These are phyloP conservation scores for Cricetomys ansorgei DNA, from an alignment of 2,113 vertebrate genomes.

Conservation along the genomic window DNA sequence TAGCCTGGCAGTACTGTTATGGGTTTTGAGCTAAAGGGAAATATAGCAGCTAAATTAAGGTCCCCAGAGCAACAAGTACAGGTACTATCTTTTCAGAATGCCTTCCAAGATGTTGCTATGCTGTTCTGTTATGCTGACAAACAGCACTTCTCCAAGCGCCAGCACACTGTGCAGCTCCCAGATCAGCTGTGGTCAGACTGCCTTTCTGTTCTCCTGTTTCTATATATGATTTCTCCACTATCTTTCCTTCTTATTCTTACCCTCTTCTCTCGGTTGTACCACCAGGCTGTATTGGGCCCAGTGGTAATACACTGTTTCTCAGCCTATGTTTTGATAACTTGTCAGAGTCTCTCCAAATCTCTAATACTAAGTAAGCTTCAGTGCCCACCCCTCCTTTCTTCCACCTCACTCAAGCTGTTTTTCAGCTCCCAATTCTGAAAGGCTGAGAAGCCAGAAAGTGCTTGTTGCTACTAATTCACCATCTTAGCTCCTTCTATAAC, in stretches of 20 bases:
- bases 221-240: neutral
- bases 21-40: neutral
- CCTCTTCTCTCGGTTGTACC: neutral
- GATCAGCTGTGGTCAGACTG: neutral
- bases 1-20: neutral
- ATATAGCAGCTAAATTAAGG: neutral
- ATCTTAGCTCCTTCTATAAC: neutral
- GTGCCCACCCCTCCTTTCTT: too few species aligned
- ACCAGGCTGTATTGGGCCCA: neutral
- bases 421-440: neutral
- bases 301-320: neutral
- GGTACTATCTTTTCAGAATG: neutral
- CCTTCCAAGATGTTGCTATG: neutral
- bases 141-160: neutral
- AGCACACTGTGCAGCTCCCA: neutral
- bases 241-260: neutral
- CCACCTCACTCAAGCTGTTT: neutral
- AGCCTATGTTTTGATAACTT: neutral
- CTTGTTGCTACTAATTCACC: neutral
- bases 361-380: neutral
- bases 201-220: neutral
- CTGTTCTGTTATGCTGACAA: neutral
- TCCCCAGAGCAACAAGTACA: neutral
- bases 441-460: neutral
- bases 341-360: neutral